Evolutionary conservation across 2,113 vertebrate genomes (phyloP), one percentile per base, ranked within the genome.

Genomic region (Romanogobio albipinnatus): DNA sequence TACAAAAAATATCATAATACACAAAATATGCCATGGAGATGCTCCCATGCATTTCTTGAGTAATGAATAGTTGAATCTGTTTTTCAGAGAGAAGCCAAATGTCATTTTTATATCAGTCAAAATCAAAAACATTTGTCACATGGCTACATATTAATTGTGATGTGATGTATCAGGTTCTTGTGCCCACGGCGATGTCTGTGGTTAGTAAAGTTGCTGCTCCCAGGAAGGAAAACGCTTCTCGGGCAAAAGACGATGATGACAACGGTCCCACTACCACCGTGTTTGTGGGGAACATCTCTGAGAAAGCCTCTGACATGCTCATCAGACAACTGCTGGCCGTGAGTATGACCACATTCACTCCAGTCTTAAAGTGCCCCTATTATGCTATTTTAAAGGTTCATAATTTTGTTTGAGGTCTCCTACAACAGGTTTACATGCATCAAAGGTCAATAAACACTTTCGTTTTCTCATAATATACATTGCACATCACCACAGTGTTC

Each of bases 261-360:
- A 96, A 95, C 0, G 98, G 98, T 17, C 98, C 98, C 22, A 99
- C 98, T 4, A 99, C 98, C 68, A 99, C 98, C 0, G 98, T 99
- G 82, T 99, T 99, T 93, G 98, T 99, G 71, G 98, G 98, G 81
- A 99, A 99, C 90, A 99, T 99, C 91, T 99, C 98, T 0, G 98
- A 99, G 89, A 99, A 98, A 92, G 98, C 98, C 8, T 99, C 98
- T 1, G 98, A 99, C 86, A 98, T 99, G 98, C 95, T 99, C 43
- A 99, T 99, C 90, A 93, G 98, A 92, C 98, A 99, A 87, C 95
- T 99, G 77, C 92, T 99, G 66, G 97, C 98, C 80, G 98, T 99
- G 94, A 98, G 97, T 91, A 66, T 77, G 17, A 56, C 17, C 33
- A 47, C 26, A 66, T 56, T 19, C 39, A 14, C 2, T 64, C 39